Evolutionary conservation across 2,797 vertebrate species (phyloP), one percentile per base, ranked within the genome.

Genomic region (Chiloscyllium punctatum): DNA sequence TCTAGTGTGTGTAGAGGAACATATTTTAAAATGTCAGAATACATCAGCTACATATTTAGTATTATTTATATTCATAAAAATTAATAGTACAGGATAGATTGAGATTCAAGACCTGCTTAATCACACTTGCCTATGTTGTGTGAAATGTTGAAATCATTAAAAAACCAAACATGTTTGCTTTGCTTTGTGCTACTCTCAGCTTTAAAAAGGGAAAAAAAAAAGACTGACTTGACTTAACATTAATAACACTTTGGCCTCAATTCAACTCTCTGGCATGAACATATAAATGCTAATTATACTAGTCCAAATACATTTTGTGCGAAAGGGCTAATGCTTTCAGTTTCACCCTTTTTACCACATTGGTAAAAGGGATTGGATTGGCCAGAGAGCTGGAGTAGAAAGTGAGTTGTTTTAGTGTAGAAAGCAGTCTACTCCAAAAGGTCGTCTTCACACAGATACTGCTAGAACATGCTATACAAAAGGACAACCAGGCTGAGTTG

Each of bases 11-110:
- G 98, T 97, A 97, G 98, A 97, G 97, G 98, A 98, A 98, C 97
- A 98, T 98, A 98, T 98, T 98, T 98, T 98, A 97, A 98, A 98
- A 97, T 98, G 97, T 98, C 97, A 98, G 96, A 96, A 97, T 97
- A 97, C 97, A 98, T 98, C 97, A 98, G 97, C 98, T 97, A 97
- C 97, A 97, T 97, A 97, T 97, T 97, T 96, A 96, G 97, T 97
- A 97, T 97, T 98, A 97, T 98, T 98, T 97, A 97, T 97, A 96
- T 97, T 98, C 98, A 98, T 98, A 98, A 98, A 97, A 98, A 98
- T 97, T 97, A 97, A 98, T 98, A 97, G 97, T 97, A 97, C 97
- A 96, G 96, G 97, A 98, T 98, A 97, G 96, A 98, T 97, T 97
- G 97, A 97, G 97, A 98, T 97, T 97, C 97, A 97, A 97, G 97